Evolutionary conservation across 1,140 invertebrate genomes (phyloP), one percentile per base, ranked within the genome.

Genomic region (Euura lappo): DNA sequence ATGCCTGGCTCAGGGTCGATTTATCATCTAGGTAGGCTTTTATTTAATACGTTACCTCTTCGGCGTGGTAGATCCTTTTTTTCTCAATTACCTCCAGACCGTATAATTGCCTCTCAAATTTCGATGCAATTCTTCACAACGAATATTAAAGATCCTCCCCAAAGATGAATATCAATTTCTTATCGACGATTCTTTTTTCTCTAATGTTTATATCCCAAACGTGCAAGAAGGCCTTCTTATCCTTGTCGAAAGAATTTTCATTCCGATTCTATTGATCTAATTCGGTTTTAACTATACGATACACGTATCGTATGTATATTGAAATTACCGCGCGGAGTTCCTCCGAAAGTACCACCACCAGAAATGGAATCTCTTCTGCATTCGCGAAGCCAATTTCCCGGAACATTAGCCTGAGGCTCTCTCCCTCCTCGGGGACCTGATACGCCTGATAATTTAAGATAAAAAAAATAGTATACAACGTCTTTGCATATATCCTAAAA

Each of bases 321-420:
- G 76, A 75, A 81, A 75, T 83, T 82, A 83, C 78, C 51, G 4
- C 51, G 13, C 51, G 51, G 47, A 75, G 44, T n/a, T 70, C 70
- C 74, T 46, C 74, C 68, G 78, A 82, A 78, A 84, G 82, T 82
- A 72, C 79, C 83, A 81, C 79, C 79, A 43, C 43, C 79, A 78
- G 81, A 82, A 79, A 75, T 79, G 77, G 6, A 60, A 60, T 60
- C 51, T 78, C 79, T 77, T 83, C 79, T 80, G 79, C 81, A 81
- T 83, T 81, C 80, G 80, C 79, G 79, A 81, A 79, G 80, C 81
- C 84, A 84, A 85, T 85, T 85, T 85, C 78, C 79, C 83, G 83
- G 80, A 84, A 83, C 84, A 85, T 86, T 86, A 86, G 83, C 77
- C 79, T 79, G 77, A 83, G 79, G 79, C 79, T 79, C 78, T 70